phyloP scores from a whole-genome alignment of 2,113 vertebrate species.

The Protomyctophum bolini region DNA sequence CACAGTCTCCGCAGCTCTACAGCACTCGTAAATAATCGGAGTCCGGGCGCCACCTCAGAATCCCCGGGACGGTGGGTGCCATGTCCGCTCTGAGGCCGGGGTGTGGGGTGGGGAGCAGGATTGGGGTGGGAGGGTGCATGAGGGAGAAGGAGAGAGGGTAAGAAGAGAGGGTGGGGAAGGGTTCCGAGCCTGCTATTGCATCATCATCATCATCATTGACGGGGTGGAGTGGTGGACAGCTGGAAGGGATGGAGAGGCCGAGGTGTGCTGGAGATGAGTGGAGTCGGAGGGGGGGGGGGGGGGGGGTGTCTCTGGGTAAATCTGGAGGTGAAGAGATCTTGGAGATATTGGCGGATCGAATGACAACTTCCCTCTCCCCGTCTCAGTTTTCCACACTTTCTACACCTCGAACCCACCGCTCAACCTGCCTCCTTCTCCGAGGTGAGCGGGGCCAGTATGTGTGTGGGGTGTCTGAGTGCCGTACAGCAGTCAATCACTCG shows the following conservation, averaged over 20 bases:
- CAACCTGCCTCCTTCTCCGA: too few species aligned
- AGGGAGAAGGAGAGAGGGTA: conserved; percentile 42
- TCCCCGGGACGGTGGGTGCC: conserved; percentile 69
- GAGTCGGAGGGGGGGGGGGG: conserved; percentile 4
- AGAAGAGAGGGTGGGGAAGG: conserved; percentile 22
- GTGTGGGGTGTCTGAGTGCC: too few species aligned
- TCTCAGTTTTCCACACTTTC: too few species aligned
- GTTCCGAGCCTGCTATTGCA: conserved; percentile 59
- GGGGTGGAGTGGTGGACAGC: background rate
- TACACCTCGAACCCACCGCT: too few species aligned
- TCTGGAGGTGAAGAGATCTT: conserved; percentile 5
- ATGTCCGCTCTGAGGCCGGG: conserved; percentile 61
- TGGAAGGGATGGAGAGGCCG: background rate
- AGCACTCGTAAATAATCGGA: conserved; percentile 81
- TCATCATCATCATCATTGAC: conserved; percentile 59
- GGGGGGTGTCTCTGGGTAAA: background rate
- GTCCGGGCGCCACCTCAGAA: conserved; percentile 82
- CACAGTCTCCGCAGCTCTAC: conserved; percentile 77
- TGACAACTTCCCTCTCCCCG: conserved; percentile 3
- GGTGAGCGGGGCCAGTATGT: too few species aligned
- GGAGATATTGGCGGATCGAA: background rate
- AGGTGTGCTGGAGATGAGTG: conserved; percentile 1
- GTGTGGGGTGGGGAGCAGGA: conserved; percentile 4
- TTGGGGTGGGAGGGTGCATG: conserved; percentile 1
- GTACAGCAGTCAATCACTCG: too few species aligned